phyloP scores from a whole-genome alignment of 2,797 vertebrate genomes.

The Epinephelus malabaricus region DNA sequence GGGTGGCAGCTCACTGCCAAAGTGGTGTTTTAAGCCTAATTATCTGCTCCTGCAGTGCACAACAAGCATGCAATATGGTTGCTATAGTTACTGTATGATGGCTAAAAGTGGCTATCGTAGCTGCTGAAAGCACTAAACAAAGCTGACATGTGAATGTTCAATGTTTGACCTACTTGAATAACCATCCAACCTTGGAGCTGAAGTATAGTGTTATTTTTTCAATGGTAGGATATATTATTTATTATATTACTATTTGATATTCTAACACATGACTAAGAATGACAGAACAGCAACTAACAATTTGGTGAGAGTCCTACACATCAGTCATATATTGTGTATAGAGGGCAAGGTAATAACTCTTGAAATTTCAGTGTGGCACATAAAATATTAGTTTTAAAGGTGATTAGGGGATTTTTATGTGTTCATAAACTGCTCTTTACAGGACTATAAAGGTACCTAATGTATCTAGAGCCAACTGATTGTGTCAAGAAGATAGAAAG shows the following conservation, averaged over 20 bases:
- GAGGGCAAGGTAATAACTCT: too few species aligned
- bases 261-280: too few species aligned
- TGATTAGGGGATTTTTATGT: not conserved
- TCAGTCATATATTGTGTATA: not conserved
- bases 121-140: too few species aligned
- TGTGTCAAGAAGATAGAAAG: not conserved
- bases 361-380: too few species aligned
- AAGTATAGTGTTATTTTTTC: not conserved
- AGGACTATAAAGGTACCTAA: not conserved
- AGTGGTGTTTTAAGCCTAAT: too few species aligned
- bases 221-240: not conserved
- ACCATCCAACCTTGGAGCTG: not conserved
- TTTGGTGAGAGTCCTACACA: too few species aligned
- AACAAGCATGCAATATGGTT: not conserved
- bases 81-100: not conserved
- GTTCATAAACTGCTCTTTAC: not conserved
- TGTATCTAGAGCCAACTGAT: not conserved
- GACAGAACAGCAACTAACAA: too few species aligned
- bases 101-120: not conserved
- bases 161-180: too few species aligned
- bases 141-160: too few species aligned
- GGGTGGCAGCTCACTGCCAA: not conserved
- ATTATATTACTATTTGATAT: too few species aligned
- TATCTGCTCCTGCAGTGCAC: not conserved
- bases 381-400: too few species aligned